Evolutionary conservation across 2,797 vertebrate species (phyloP).

Genomic region (Manis pentadactyla): DNA sequence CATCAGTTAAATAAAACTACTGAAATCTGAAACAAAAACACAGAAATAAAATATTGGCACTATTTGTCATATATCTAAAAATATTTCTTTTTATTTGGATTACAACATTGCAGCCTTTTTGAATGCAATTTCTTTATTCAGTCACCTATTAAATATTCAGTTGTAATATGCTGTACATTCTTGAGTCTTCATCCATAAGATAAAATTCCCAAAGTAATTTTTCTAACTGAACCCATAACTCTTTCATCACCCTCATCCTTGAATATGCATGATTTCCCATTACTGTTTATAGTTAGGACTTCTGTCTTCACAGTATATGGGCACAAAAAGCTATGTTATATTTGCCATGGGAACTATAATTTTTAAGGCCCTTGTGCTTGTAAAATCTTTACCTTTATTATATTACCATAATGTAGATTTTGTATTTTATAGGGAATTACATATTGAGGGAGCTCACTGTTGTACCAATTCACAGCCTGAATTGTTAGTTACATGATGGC

Average conservation of each 20-base stretch:
- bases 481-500: background rate
- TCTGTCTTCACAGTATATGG: slow-evolving; percentile 71
- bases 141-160: slow-evolving; percentile 50
- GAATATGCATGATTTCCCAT: slow-evolving; percentile 78
- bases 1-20: slow-evolving; percentile 42
- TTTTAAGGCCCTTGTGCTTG: slow-evolving; percentile 73
- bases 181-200: slow-evolving; percentile 61
- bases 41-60: slow-evolving; percentile 44
- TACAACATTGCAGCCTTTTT: slow-evolving; percentile 2
- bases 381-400: slow-evolving; percentile 78
- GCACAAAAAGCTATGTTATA: slow-evolving; percentile 73
- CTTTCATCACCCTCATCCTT: slow-evolving; percentile 58
- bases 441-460: background rate
- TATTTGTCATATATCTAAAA: slow-evolving; percentile 22
- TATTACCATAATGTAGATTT: slow-evolving; percentile 64
- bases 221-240: slow-evolving; percentile 75
- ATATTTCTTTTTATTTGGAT: slow-evolving; percentile 64
- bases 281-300: slow-evolving; percentile 74
- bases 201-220: slow-evolving; percentile 75
- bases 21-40: slow-evolving; percentile 60
- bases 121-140: slow-evolving; percentile 58
- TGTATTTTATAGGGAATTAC: slow-evolving; percentile 62
- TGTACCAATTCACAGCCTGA: background rate
- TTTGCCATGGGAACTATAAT: slow-evolving; percentile 71
- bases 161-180: slow-evolving; percentile 47